Evolutionary conservation across 2,113 vertebrate genomes (phyloP).

Genomic region (Phylloscopus whistleri): DNA sequence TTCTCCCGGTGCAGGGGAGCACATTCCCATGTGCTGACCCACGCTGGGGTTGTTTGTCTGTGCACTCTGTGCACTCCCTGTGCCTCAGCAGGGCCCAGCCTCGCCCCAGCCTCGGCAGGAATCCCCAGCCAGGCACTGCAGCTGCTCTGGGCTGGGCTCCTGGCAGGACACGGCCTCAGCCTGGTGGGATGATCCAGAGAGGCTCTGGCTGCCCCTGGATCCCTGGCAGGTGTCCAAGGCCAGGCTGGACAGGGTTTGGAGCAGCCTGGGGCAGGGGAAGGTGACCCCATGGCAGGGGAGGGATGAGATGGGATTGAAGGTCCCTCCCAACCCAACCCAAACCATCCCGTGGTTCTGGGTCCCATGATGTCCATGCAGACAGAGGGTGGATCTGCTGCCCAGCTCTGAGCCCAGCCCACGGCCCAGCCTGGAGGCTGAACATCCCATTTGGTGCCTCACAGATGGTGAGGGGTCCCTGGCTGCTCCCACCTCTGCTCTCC

Average conservation of each 20-base stretch:
- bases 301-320: background rate
- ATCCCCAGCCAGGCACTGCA: accelerated
- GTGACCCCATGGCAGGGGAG: background rate
- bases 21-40: background rate
- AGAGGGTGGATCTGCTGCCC: background rate
- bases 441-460: background rate
- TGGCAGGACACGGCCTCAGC: accelerated
- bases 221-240: background rate
- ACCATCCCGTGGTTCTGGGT: background rate
- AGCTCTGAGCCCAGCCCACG: background rate
- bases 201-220: background rate
- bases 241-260: accelerated
- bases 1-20: background rate
- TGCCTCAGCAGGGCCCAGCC: background rate
- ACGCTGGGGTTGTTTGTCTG: background rate
- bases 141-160: accelerated
- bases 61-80: background rate
- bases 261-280: background rate
- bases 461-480: accelerated
- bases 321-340: background rate
- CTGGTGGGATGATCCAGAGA: accelerated
- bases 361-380: accelerated
- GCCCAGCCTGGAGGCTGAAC: background rate
- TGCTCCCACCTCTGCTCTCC: background rate
- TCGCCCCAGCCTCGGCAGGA: background rate